phyloP scores from a whole-genome alignment of 1,140 invertebrate genomes.

The Trissolcus basalis region DNA sequence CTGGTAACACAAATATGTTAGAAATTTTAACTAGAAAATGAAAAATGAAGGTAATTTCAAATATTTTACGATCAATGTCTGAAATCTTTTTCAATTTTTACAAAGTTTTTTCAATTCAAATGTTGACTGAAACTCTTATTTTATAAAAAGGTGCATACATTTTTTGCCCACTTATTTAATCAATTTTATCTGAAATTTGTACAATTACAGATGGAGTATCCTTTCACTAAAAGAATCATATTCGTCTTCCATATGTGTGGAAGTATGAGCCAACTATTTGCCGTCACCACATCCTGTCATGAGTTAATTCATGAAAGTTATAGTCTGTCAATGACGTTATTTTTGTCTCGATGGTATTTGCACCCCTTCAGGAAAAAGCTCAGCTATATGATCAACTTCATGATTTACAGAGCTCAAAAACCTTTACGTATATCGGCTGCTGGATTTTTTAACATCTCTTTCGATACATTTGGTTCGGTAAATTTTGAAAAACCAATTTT shows the following conservation, averaged over 20 bases:
- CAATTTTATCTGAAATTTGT: neutral
- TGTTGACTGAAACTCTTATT: too few relatives aligned
- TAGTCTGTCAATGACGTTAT: neutral
- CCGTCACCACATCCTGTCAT: neutral
- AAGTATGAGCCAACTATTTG: neutral
- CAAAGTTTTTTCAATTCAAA: too few relatives aligned
- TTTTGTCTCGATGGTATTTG: neutral
- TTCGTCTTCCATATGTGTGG: neutral
- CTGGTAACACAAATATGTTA: too few relatives aligned
- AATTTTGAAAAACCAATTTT: neutral
- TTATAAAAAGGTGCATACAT: too few relatives aligned
- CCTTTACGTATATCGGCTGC: neutral
- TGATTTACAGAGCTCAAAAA: neutral
- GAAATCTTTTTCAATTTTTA: too few relatives aligned
- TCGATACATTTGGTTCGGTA: neutral
- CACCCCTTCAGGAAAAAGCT: neutral
- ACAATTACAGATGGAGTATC: neutral
- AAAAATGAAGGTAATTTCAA: too few relatives aligned
- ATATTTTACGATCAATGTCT: too few relatives aligned
- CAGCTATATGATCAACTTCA: neutral
- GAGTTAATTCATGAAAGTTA: neutral
- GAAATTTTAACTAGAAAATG: too few relatives aligned
- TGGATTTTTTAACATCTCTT: neutral
- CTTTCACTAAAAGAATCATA: neutral
- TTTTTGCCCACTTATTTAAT: neutral